These are phyloP conservation scores for Athene cunicularia DNA, from an alignment of 2,113 vertebrate species.

Conservation along the genomic window DNA sequence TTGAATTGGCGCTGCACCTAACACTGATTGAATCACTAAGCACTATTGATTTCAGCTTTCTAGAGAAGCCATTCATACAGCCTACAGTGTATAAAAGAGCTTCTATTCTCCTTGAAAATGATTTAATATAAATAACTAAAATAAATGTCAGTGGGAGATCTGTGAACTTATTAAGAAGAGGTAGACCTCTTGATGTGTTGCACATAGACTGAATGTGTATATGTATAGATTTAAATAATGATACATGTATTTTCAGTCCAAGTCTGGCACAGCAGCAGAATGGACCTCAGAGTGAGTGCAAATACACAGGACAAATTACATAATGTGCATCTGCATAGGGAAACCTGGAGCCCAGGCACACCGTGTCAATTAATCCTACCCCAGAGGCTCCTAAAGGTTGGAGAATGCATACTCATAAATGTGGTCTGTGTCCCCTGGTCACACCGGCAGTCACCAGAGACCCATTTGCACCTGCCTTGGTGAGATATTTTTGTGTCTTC, in stretches of 20 bases:
- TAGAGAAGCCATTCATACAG: slow-evolving; percentile 37
- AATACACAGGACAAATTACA: background rate
- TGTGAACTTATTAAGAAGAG: slow-evolving; percentile 50
- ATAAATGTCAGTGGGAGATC: slow-evolving; percentile 62
- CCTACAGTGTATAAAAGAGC: slow-evolving; percentile 36
- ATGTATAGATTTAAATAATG: background rate
- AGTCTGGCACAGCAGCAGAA: background rate
- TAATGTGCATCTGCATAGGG: background rate
- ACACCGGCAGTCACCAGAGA: background rate
- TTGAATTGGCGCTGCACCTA: background rate
- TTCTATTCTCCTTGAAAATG: slow-evolving; percentile 61
- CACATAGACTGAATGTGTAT: background rate
- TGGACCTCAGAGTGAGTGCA: background rate
- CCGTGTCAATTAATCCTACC: background rate
- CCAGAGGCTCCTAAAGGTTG: slow-evolving; percentile 15
- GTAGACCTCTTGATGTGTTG: slow-evolving; percentile 19
- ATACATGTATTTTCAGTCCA: slow-evolving; percentile 7
- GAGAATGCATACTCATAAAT: background rate
- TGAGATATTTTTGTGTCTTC: background rate
- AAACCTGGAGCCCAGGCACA: background rate
- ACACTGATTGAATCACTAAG: slow-evolving; percentile 12
- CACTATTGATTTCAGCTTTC: slow-evolving; percentile 58
- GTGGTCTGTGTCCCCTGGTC: background rate
- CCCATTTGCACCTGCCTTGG: background rate
- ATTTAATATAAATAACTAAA: slow-evolving; percentile 64